Percentiles rank a stretch among this genome's conserved stretches.
Conservation (phyloP, 1,140 invertebrate species). For the Penaeus indicus region DNA sequence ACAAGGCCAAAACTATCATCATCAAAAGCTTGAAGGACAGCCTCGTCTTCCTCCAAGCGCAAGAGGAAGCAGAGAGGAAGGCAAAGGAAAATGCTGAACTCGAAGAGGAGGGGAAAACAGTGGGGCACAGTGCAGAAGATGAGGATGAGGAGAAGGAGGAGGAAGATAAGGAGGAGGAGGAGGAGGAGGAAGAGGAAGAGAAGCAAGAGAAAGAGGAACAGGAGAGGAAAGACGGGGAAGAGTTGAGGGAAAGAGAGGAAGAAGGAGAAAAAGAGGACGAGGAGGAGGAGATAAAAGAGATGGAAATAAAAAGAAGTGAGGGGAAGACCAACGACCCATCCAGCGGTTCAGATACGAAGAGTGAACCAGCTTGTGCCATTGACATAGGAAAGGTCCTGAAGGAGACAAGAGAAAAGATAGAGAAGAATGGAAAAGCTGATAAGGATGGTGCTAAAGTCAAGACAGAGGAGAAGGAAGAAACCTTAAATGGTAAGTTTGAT, state of each 20-base stretch:
- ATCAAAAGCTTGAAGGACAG: conserved; percentile 59
- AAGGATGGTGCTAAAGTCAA: conserved; percentile 18
- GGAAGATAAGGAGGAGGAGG: not conserved
- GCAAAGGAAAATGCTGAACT: conserved; percentile 26
- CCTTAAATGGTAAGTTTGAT: conserved; percentile 23
- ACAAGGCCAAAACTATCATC: conserved; percentile 54
- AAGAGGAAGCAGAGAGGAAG: conserved; percentile 49
- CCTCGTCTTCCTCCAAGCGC: conserved; percentile 51
- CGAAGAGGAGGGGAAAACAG: not conserved
- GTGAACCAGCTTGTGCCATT: not conserved
- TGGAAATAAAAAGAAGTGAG: not conserved
- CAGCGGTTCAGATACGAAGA: conserved; percentile 9
- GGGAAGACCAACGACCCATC: not conserved
- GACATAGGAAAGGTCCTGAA: conserved; percentile 20
- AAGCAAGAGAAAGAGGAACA: not conserved
- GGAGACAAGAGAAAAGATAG: conserved; percentile 34
- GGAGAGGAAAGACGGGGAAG: not conserved
- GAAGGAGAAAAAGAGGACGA: not conserved
- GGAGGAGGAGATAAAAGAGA: not conserved
- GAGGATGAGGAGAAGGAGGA: not conserved
- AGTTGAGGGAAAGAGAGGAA: not conserved
- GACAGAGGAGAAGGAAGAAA: conserved; percentile 1
- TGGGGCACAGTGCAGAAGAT: not conserved
- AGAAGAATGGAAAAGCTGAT: conserved; percentile 33
- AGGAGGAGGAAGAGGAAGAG: not conserved